Percentiles rank a stretch among this genome's conserved stretches.
These are phyloP conservation scores for Callosobruchus maculatus DNA, from an alignment of 2,888 invertebrate genomes.

Conservation along the genomic window DNA sequence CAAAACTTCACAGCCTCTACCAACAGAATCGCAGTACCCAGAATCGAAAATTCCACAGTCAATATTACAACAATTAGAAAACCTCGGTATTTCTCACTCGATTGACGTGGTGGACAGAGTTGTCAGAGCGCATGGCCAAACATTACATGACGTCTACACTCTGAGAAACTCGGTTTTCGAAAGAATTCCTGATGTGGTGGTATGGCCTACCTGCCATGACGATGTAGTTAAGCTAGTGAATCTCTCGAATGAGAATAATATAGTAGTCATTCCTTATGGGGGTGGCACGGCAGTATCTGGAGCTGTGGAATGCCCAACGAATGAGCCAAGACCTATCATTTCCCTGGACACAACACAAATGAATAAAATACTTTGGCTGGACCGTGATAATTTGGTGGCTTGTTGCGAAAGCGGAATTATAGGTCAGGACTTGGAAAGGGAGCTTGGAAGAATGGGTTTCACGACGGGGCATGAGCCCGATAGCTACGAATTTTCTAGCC, in stretches of 20 bases:
- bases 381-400: constrained; percentile 76
- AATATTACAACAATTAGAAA: constrained; percentile 58
- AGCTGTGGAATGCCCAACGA: constrained; percentile 70
- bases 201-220: constrained; percentile 88
- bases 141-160: constrained; percentile 81
- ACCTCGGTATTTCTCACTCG: constrained; percentile 59
- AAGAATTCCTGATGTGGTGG: constrained; percentile 88
- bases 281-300: constrained; percentile 38
- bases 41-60: constrained; percentile 60
- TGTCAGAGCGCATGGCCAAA: constrained; percentile 89
- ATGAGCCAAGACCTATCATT: constrained; percentile 77
- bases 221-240: constrained; percentile 79
- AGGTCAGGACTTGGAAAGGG: constrained; percentile 90
- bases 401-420: constrained; percentile 88
- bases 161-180: constrained; percentile 70
- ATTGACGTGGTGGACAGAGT: constrained; percentile 73
- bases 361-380: constrained; percentile 93
- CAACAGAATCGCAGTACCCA: constrained; percentile 57
- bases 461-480: constrained; percentile 98
- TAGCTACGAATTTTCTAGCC: constrained; percentile 93
- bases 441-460: constrained; percentile 71
- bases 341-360: constrained; percentile 93
- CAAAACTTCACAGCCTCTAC: constrained; percentile 56
- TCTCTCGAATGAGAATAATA: constrained; percentile 67
- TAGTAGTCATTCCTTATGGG: constrained; percentile 89